Evolutionary conservation across 2,113 vertebrate genomes (phyloP).

Genomic region (Hyla sarda): DNA sequence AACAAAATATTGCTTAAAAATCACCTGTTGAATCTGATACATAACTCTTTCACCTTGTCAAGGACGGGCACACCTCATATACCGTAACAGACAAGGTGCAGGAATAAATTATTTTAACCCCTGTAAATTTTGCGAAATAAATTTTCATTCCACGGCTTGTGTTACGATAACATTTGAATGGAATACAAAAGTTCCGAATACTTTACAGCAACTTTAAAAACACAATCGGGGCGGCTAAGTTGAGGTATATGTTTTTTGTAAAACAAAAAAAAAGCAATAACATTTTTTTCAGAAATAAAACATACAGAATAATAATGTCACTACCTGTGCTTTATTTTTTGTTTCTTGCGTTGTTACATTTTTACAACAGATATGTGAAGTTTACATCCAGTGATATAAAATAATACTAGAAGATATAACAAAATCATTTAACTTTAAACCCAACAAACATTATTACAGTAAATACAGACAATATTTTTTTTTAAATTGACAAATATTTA

Average conservation of each 20-base stretch:
- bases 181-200: background rate
- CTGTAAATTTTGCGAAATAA: background rate
- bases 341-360: background rate
- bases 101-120: background rate
- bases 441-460: background rate
- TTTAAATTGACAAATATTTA: background rate
- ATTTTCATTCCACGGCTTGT: background rate
- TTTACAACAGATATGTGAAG: background rate
- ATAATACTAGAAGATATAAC: background rate
- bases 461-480: background rate
- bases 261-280: too few species aligned
- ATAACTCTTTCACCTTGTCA: background rate
- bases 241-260: too few species aligned
- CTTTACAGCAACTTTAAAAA: background rate
- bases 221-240: background rate
- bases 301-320: background rate
- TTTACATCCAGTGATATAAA: background rate
- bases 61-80: background rate
- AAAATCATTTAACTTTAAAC: background rate
- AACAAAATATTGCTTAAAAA: background rate
- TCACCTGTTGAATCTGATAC: background rate
- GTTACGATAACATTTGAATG: background rate
- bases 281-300: background rate
- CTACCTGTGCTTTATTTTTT: background rate
- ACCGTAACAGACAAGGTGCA: background rate